Evolutionary conservation across 2,113 vertebrate genomes (phyloP).

Genomic region (Bothrops jararaca): DNA sequence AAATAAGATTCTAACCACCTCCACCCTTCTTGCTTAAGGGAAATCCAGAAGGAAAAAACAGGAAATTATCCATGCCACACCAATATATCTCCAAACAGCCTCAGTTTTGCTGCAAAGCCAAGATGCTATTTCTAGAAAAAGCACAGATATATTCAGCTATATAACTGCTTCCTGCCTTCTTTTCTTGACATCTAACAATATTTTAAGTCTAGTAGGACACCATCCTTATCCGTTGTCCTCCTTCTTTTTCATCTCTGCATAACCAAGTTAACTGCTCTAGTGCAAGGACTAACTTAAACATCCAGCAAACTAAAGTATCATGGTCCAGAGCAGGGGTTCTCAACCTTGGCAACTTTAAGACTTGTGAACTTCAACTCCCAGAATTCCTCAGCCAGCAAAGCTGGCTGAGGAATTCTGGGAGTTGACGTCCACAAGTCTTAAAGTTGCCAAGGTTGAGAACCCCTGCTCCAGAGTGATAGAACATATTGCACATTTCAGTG

Average conservation of each 20-base stretch:
- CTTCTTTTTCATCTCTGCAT: background rate
- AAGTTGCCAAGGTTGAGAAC: too few species aligned
- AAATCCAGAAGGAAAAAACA: background rate
- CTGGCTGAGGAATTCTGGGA: too few species aligned
- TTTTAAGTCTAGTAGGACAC: background rate
- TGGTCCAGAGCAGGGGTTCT: background rate
- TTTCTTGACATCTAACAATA: background rate
- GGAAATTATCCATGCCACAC: conserved; percentile 7
- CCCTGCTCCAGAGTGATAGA: background rate
- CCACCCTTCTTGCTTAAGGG: background rate
- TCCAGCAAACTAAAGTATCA: background rate
- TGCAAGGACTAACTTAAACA: background rate
- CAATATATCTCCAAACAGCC: background rate
- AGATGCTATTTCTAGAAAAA: background rate
- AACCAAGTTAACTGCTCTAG: background rate
- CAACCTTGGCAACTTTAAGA: too few species aligned
- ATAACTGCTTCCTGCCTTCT: background rate
- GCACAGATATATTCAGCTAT: background rate
- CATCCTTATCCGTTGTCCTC: background rate
- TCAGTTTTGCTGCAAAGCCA: background rate
- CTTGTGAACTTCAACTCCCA: too few species aligned
- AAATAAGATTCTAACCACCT: background rate
- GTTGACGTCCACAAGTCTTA: too few species aligned
- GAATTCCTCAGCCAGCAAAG: too few species aligned
- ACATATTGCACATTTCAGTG: background rate